Evolutionary conservation across 2,797 vertebrate genomes (phyloP).

Genomic region (Oceanodroma leucorhoa): DNA sequence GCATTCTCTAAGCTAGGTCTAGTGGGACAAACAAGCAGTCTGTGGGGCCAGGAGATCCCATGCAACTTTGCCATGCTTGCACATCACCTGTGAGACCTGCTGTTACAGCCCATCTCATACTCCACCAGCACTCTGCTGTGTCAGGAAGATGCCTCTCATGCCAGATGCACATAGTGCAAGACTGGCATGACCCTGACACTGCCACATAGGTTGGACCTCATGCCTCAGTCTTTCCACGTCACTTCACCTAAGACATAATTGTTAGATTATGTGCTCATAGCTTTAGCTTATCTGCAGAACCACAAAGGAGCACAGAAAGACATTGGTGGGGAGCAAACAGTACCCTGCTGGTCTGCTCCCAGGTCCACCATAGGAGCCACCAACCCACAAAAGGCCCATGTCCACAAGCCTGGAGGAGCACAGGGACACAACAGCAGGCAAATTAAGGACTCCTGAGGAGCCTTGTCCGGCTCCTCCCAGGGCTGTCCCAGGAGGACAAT

Average conservation of each 20-base stretch:
- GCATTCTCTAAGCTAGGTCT: neutral
- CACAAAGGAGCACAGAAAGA: neutral
- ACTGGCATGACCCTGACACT: neutral
- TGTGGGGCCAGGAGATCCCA: neutral
- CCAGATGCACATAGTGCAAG: neutral
- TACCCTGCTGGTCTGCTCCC: neutral
- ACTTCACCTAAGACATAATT: neutral
- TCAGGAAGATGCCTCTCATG: neutral
- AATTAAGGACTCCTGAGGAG: neutral
- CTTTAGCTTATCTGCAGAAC: neutral
- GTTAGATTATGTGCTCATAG: neutral
- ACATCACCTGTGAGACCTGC: neutral
- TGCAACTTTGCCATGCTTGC: neutral
- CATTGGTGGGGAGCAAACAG: too few relatives aligned
- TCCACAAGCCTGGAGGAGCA: neutral
- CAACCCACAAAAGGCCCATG: neutral
- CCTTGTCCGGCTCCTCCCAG: rapidly evolving
- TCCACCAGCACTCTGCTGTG: neutral
- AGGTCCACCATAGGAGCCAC: neutral
- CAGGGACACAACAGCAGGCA: neutral
- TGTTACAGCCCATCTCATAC: neutral
- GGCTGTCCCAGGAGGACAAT: neutral
- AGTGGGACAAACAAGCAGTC: neutral
- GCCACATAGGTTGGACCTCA: neutral
- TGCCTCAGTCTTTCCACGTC: neutral